These are phyloP conservation scores for Osmoderma eremita DNA, from an alignment of 2,888 invertebrate species.

Conservation along the genomic window DNA sequence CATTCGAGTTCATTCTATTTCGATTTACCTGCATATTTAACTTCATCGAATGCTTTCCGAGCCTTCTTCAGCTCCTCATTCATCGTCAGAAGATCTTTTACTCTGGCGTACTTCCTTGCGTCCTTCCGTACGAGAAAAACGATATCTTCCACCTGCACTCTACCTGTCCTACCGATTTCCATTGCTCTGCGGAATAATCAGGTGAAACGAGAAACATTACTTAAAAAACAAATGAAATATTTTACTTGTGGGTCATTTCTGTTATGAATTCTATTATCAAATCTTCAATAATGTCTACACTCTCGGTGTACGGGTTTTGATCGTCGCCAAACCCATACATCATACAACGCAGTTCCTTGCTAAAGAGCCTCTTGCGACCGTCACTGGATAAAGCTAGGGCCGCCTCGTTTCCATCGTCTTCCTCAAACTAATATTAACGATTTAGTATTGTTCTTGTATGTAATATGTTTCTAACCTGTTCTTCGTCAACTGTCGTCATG, in stretches of 20 bases:
- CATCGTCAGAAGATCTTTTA: constrained; percentile 96
- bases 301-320: constrained; percentile 98
- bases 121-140: constrained; percentile 96
- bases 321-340: constrained; percentile 99
- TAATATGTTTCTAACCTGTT: constrained; percentile 30
- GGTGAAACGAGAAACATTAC: constrained; percentile 4
- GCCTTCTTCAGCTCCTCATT: constrained; percentile 99
- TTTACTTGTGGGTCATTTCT: constrained; percentile 86
- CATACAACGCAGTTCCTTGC: constrained; percentile 95
- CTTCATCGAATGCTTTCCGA: constrained; percentile 98
- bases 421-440: constrained; percentile 68
- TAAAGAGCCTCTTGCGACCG: constrained; percentile 86
- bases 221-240: not conserved
- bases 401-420: constrained; percentile 76
- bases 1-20: constrained; percentile 5
- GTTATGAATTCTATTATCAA: constrained; percentile 97
- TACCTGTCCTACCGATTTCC: constrained; percentile 96
- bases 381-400: constrained; percentile 69
- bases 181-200: constrained; percentile 75
- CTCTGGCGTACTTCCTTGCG: constrained; percentile 94
- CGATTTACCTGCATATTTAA: constrained; percentile 88
- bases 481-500: constrained; percentile 39
- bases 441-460: constrained; percentile 47
- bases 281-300: constrained; percentile 97
- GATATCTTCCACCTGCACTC: constrained; percentile 98